Base-by-base conservation (phyloP, 2,888 invertebrate genomes). In the Trissolcus japonicus region DNA sequence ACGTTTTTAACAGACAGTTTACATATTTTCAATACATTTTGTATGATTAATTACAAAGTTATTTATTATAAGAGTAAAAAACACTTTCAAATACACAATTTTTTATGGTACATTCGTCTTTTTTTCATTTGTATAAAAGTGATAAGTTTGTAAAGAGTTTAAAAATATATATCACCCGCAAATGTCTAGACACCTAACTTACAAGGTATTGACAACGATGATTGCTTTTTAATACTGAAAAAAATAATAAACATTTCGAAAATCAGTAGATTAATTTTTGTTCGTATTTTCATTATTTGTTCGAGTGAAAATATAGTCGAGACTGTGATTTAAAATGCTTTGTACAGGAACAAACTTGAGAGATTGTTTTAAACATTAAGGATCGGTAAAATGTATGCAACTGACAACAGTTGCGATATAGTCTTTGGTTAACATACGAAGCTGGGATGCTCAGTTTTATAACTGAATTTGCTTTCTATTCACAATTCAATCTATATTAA, bases 1-100 rank as follows among this genome's bases (percentile, higher is more conserved):
- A 62, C 82, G 85, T 76, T 86, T 86, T 76, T 88, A 81, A 84
- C 6, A 25, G 3, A 16, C 17, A 17, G 13, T 48, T 35, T 40
- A 11, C 63, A 40, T 60, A 65, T 48, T 25, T 25, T 4, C 46
- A 67, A 74, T 35, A 66, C 6, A 48, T 56, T 51, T 54, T 16
- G 6, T 56, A 4, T 66, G 48, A 51, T 62, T 62, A 56, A 74
- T 66, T 67, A 46, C 48, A 40, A 14, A 21, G 17, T 61, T 60
- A 51, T 67, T 51, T 74, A 56, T 67, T 57, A 57, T 56, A 25
- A 41, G 40, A 6, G 16, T 62, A 62, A 53, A 53, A 62, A 51
- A 46, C 21, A 41, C 16, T 48, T 13, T 19, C 17, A 9, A 21
- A 14, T 17, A 41, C 46, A 16, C 13, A 29, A 25, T 50, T 13